These are phyloP conservation scores for Anthopleura xanthogrammica DNA, from an alignment of 92 coral and sea anemone species.

Conservation along the genomic window DNA sequence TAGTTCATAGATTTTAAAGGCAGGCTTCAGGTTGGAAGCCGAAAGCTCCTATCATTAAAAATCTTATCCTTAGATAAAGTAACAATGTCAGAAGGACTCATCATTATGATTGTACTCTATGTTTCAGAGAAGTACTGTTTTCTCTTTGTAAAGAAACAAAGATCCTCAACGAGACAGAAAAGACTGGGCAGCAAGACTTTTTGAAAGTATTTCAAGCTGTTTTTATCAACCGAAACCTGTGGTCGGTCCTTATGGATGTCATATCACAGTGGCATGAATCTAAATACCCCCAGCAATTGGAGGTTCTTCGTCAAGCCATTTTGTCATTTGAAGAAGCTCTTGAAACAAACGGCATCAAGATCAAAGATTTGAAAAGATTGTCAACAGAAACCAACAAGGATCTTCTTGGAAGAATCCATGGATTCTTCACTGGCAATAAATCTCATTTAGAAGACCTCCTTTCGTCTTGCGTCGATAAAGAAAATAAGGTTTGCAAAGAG, in stretches of 20 bases:
- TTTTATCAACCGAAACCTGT: neutral
- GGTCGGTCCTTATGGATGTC: constrained; percentile 9
- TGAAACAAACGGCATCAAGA: constrained; percentile 1
- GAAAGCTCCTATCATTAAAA: too few relatives aligned
- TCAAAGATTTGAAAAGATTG: constrained; percentile 11
- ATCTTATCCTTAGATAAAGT: too few relatives aligned
- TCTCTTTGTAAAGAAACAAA: constrained; percentile 9
- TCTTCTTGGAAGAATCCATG: constrained; percentile 5
- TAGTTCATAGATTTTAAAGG: too few relatives aligned
- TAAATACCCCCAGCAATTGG: constrained; percentile 1
- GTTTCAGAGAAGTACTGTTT: neutral
- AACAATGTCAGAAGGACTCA: too few relatives aligned
- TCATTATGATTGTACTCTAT: too few relatives aligned
- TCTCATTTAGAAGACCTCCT: neutral
- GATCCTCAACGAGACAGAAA: neutral
- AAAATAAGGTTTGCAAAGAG: neutral
- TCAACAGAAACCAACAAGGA: neutral
- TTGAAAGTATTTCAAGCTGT: constrained; percentile 3
- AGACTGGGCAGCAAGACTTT: neutral
- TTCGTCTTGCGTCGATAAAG: neutral
- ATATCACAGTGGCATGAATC: neutral
- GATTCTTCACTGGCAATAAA: neutral
- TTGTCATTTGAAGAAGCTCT: constrained; percentile 3
- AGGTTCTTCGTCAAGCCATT: neutral
- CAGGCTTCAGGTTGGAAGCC: too few relatives aligned